Base-by-base conservation (phyloP, 2,888 invertebrate species). In the Cerastis rubricosa region DNA sequence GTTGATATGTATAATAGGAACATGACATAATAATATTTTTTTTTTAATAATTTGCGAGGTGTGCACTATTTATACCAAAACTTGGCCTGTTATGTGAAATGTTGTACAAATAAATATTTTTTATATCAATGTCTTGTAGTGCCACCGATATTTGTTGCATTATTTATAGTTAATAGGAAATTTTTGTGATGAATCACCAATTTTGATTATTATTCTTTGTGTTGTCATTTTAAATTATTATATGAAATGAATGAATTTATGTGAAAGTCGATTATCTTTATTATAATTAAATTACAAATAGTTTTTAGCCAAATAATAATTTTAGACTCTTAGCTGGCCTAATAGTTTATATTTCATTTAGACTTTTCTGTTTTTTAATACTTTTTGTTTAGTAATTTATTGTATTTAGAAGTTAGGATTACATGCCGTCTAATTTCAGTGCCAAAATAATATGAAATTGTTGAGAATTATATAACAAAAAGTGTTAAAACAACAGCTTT, bases 271-370 rank as follows among this genome's bases (percentile, higher is more conserved):
- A 78, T 83, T 64, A 51, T 51, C 61, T n/a, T 45, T 59, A 47
- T 4, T 47, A 51, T 40, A 65, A 59, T 65, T 71, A 61, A 54
- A 72, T 71, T 40, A n/a, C 25, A 45, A 47, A 69, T 69, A 71
- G 3, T 35, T 59, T 59, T 71, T 74, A 66, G 45, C 45, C 0
- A 74, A 74, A 67, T 64, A 47, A 68, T 84, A 19, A 57, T 71
- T 74, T 66, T 79, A 71, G 70, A 78, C 74, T 79, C 67, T 80
- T 87, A 85, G 86, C 87, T 87, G 81, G 84, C 78, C 82, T 84
- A 82, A 82, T 85, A 81, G 76, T 78, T 83, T 64, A 71, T 71
- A 64, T 35, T 63, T 47, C 64, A 17, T 47, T 51, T 83, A 76
- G 71, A 74, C 29, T 69, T 66, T 61, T 54, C 43, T 61, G 84